phyloP scores from a whole-genome alignment of 1,140 invertebrate genomes.

The Parapsyche elsis region DNA sequence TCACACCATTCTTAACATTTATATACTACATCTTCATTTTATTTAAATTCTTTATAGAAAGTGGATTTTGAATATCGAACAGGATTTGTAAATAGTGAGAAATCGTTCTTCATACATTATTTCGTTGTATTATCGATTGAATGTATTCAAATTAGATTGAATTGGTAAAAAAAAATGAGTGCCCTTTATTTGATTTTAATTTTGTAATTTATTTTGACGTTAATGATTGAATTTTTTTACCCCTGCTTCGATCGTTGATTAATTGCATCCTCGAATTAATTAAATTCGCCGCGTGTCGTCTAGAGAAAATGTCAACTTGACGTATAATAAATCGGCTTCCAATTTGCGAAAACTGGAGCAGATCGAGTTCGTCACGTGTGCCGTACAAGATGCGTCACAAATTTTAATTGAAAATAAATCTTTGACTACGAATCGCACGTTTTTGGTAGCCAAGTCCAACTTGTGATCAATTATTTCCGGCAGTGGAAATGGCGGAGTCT shows the following conservation, averaged over 20 bases:
- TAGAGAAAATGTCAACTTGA: constrained; percentile 6
- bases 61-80: not conserved
- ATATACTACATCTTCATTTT: not conserved
- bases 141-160: too few relatives aligned
- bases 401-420: too few relatives aligned
- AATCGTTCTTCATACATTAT: constrained; percentile 1
- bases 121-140: too few relatives aligned
- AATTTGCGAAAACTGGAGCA: constrained; percentile 12
- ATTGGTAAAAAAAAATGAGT: too few relatives aligned
- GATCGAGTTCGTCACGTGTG: not conserved
- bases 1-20: not conserved
- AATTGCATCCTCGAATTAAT: constrained; percentile 30
- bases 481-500: too few relatives aligned
- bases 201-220: too few relatives aligned
- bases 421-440: too few relatives aligned
- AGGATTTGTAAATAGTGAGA: constrained; percentile 7
- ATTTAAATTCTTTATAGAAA: constrained; percentile 13
- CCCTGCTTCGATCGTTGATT: not conserved
- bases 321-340: not conserved
- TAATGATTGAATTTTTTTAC: too few relatives aligned
- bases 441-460: too few relatives aligned
- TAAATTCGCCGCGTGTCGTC: constrained; percentile 17
- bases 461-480: too few relatives aligned
- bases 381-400: too few relatives aligned
- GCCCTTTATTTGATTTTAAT: too few relatives aligned